Evolutionary conservation across 2,797 vertebrate species (phyloP).

Genomic region (Sebastes umbrosus): DNA sequence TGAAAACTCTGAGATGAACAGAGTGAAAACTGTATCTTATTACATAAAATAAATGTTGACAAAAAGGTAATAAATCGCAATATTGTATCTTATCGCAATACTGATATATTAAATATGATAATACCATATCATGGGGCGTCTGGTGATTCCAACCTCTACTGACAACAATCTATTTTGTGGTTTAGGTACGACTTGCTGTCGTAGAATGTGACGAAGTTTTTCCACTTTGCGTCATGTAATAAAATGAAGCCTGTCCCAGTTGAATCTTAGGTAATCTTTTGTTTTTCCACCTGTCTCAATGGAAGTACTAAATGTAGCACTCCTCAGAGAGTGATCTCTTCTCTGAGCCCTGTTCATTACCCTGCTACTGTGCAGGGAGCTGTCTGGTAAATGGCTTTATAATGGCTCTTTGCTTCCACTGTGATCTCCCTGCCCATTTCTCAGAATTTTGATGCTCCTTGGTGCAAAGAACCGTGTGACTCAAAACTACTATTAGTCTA

Average conservation of each 20-base stretch:
- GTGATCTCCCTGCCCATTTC: slow-evolving; percentile 61
- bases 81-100: no score
- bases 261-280: slow-evolving; percentile 62
- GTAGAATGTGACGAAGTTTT: slow-evolving; percentile 1
- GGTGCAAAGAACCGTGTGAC: slow-evolving; percentile 38
- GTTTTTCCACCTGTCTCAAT: slow-evolving; percentile 58
- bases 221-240: slow-evolving; percentile 17
- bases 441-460: slow-evolving; percentile 58
- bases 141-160: background rate
- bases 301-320: slow-evolving; percentile 56
- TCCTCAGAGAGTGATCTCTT: slow-evolving; percentile 65
- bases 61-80: no score
- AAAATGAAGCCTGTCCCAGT: slow-evolving; percentile 32
- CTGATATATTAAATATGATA: no score
- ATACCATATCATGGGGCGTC: no score
- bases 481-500: slow-evolving; percentile 35
- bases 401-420: slow-evolving; percentile 70
- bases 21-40: no score
- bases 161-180: background rate
- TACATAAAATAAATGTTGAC: no score
- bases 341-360: slow-evolving; percentile 70
- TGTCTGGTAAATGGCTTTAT: slow-evolving; percentile 76
- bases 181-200: background rate
- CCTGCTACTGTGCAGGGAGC: slow-evolving; percentile 59
- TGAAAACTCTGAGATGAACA: no score